phyloP scores from a whole-genome alignment of 2,113 vertebrate genomes.

The Oenanthe melanoleuca region DNA sequence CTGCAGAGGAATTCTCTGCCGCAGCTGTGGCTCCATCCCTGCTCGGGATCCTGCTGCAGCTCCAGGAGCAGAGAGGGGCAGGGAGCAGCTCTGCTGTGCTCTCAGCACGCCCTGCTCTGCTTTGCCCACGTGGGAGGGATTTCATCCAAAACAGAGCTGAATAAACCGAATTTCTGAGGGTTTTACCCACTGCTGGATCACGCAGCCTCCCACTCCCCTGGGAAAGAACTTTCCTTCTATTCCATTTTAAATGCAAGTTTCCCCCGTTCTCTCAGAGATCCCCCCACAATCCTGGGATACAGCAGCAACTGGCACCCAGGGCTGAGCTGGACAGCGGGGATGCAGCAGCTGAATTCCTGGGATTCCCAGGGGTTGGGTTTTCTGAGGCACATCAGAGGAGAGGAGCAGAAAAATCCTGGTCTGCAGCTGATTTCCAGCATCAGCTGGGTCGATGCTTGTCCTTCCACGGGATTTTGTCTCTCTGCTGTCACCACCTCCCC shows the following conservation, averaged over 20 bases:
- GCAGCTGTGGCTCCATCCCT: neutral
- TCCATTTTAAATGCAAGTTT: neutral
- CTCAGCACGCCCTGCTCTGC: neutral
- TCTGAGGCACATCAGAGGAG: neutral
- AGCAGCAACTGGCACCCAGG: neutral
- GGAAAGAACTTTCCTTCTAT: neutral
- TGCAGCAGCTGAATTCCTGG: neutral
- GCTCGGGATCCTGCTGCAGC: neutral
- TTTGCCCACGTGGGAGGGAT: neutral
- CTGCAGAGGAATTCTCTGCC: neutral
- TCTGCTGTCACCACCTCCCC: neutral
- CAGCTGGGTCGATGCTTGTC: neutral
- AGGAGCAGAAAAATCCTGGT: neutral
- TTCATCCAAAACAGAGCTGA: neutral
- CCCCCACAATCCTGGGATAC: neutral
- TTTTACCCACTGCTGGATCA: neutral
- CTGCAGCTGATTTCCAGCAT: neutral
- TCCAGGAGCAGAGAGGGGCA: neutral
- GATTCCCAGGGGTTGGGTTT: neutral
- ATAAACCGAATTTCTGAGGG: neutral
- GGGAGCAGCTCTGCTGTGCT: neutral
- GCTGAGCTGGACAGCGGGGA: neutral
- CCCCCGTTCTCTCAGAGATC: neutral
- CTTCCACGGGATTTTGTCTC: neutral
- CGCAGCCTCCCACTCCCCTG: neutral